Conservation (phyloP, 2,797 vertebrate species). For the Crenichthys baileyi region DNA sequence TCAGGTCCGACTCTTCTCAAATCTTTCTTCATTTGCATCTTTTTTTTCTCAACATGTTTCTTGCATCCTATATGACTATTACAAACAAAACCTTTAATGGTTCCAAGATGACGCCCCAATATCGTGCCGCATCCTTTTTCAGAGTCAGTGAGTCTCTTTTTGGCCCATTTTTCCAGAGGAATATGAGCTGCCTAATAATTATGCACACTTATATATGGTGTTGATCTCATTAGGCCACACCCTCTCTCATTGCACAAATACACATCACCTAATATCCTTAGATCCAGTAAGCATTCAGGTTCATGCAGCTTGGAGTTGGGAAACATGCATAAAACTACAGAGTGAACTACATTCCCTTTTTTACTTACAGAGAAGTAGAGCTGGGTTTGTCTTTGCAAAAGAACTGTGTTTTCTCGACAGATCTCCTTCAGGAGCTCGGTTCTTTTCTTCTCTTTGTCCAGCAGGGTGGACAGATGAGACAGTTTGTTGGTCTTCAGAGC, state of each 20-base stretch:
- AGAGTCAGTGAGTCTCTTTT: neutral
- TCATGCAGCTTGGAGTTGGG: neutral
- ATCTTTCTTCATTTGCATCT: neutral
- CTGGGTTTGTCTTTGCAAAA: constrained; percentile 82
- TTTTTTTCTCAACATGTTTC: neutral
- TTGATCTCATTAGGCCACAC: neutral
- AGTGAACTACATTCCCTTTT: neutral
- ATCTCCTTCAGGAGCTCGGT: constrained; percentile 73
- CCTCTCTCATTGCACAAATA: neutral
- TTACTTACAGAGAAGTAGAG: constrained; percentile 76
- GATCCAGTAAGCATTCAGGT: neutral
- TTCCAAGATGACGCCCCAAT: neutral
- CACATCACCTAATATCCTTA: neutral
- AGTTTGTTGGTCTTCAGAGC: constrained; percentile 80
- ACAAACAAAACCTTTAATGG: neutral
- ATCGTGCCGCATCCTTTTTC: neutral
- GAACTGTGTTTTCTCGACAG: constrained; percentile 70
- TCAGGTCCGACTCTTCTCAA: neutral
- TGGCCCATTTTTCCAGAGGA: neutral
- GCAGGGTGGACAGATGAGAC: constrained; percentile 76
- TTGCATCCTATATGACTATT: neutral
- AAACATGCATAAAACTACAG: neutral
- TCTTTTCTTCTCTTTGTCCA: constrained; percentile 80
- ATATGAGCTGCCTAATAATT: neutral
- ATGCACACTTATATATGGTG: neutral